Percentiles rank a stretch among this genome's conserved stretches.
These are phyloP conservation scores for Melanerpes formicivorus DNA, from an alignment of 2,113 vertebrate species.

Conservation along the genomic window DNA sequence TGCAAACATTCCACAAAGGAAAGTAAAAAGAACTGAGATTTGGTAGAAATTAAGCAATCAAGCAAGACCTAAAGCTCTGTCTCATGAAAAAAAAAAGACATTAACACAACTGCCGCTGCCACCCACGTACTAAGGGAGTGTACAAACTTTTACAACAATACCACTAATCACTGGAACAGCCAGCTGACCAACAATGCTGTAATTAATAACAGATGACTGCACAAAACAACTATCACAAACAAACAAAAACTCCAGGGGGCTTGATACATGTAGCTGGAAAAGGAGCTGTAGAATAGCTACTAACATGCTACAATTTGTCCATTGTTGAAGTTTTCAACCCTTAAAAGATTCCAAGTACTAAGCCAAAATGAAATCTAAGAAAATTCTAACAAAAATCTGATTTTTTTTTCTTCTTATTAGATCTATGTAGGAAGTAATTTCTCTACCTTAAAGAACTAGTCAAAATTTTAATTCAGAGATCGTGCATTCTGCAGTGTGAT, in stretches of 20 bases:
- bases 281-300: not conserved
- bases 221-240: not conserved
- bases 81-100: not conserved
- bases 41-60: not conserved
- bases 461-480: not conserved
- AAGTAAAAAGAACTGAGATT: not conserved
- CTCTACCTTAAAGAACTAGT: not conserved
- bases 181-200: conserved; percentile 36
- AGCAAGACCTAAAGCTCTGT: not conserved
- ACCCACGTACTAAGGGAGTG: conserved; percentile 44
- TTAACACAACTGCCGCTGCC: conserved; percentile 26
- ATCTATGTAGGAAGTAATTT: not conserved
- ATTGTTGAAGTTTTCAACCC: not conserved
- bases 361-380: not conserved
- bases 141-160: conserved; percentile 56
- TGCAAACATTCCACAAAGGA: not conserved
- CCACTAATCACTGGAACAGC: conserved; percentile 22
- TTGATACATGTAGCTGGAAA: not conserved
- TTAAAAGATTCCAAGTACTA: not conserved
- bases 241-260: conserved; percentile 29
- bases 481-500: not conserved
- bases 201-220: conserved; percentile 62
- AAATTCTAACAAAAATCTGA: not conserved
- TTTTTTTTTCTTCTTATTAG: not conserved
- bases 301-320: not conserved